Base-by-base conservation (phyloP, 2,888 invertebrate genomes). In the Tipula lateralis region DNA sequence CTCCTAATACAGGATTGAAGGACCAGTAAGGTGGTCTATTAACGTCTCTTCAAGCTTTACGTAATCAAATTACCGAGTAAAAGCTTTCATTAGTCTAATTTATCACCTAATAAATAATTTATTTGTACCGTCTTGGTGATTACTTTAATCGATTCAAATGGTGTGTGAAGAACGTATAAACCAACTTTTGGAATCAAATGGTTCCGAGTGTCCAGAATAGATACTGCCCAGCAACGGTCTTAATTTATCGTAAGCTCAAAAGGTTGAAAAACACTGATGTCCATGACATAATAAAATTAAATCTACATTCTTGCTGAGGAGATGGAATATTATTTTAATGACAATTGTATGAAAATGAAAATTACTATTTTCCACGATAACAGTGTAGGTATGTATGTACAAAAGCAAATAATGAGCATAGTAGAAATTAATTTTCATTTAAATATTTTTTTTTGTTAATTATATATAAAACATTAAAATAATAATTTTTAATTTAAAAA, bases 401-500 rank as follows among this genome's bases (percentile, higher is more conserved):
- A 66, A 24, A 66, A 9, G 2, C 19, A 66, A 24, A 24, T 24
- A 66, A 66, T 66, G 24, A 66, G 19, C 4, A 7, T 13, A 66
- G 24, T 7, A 66, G 24, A n/a, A 13, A 1, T 39, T 13, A 66
- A 66, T 24, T 66, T 66, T 24, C 1, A 24, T 66, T 66, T 66
- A 66, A 66, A 66, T 66, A 66, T 66, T 66, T 66, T 44, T 44
- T 66, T 66, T 66, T 24, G 66, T 66, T 66, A 66, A 66, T 24
- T 19, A 24, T 66, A 66, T 66, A 13, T 44, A 44, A 66, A 66
- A 66, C 7, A 9, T 9, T 24, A 66, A 66, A 66, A 66, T 66
- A 66, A 66, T 66, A 66, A 66, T 66, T 66, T 66, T 66, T 66
- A 66, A 66, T 66, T 66, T 66, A 66, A 66, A 66, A 66, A 66